Evolutionary conservation across 2,113 vertebrate genomes (phyloP), one percentile per base, ranked within the genome.

Genomic region (Saimiri boliviensis): DNA sequence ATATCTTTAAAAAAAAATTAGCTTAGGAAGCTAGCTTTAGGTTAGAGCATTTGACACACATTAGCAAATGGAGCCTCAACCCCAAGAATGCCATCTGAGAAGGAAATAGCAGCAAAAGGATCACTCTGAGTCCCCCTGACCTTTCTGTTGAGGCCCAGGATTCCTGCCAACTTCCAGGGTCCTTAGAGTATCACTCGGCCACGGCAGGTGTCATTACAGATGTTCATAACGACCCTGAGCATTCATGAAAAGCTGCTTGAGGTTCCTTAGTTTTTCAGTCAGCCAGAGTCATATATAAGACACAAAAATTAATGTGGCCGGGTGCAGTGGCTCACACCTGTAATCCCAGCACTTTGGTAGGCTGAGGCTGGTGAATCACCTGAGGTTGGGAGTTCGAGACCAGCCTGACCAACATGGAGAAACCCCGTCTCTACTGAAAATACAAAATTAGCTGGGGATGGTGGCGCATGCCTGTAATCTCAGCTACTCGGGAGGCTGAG

Each of bases 141-240:
- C 17, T 0, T 82, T 37, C 23, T 16, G 0, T 1, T 13, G 81
- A n/a, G 80, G 88, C 30, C 16, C 21, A 21, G 73, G 6, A 68
- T 19, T 27, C 82, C 77, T 76, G 14, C 54, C 60, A n/a, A 54
- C 42, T 76, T 37, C 47, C 49, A 3, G 20, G 32, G 42, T 27
- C 27, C 77, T 40, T 13, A 0, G 8, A 2, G 70, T 81, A 52
- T 52, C 71, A 8, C 66, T 81, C 6, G 5, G 54, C 23, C 16
- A 0, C 4, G 42, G 60, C 56, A 21, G 8, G 0, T n/a, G 9
- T 21, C 27, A 10, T 81, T 54, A 8, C 6, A 68, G 49, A 19
- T 25, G 1, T 12, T 42, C 54, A 5, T 11, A 32, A 11, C 63
- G 19, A 14, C 45, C 19, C 0, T 2, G 37, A 9, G 23, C 37